Base-by-base conservation (phyloP, 2,888 invertebrate genomes). In the Drosophila vallismaia region DNA sequence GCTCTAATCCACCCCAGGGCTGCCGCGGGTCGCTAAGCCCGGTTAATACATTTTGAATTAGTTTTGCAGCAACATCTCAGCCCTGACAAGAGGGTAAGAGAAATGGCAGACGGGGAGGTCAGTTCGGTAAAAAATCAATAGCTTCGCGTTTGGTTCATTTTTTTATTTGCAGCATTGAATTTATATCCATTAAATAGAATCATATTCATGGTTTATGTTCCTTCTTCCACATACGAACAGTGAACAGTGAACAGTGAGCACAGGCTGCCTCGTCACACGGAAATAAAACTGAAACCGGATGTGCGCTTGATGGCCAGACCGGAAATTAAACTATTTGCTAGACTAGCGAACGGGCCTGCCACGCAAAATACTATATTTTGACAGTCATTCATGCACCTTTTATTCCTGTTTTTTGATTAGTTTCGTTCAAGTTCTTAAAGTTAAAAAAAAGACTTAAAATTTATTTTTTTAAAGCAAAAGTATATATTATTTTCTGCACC, bases 261-360 rank as follows among this genome's bases (percentile, higher is more conserved):
- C 53, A 58, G 42, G 36, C 45, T 44, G 40, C 28, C 40, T 51
- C 10, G 26, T 58, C 51, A 12, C 57, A 63, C 85, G 84, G 85
- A 84, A 84, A 87, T 77, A 82, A 76, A 84, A 85, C 85, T 84
- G 86, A 85, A 87, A 85, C 87, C 84, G 84, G 87, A 84, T 67
- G 82, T 82, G 69, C 55, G 74, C 66, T 54, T 68, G 75, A 75
- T 63, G 82, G 74, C 66, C 70, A 71, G 44, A 57, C 86, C 87
- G 84, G 84, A 84, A 85, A 84, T 84, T 84, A 84, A 84, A 87
- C 87, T 84, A 84, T 84, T 87, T 84, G 85, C 60, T 62, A 59
- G 60, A 59, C 71, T 73, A 46, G 74, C 66, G 33, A 49, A 72
- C 66, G 33, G 31, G 45, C 26, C 51, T 58, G 57, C 45, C 60